Evolutionary conservation across 1,140 invertebrate genomes (phyloP), one percentile per base, ranked within the genome.

Genomic region (Neotoxoptera formosana): DNA sequence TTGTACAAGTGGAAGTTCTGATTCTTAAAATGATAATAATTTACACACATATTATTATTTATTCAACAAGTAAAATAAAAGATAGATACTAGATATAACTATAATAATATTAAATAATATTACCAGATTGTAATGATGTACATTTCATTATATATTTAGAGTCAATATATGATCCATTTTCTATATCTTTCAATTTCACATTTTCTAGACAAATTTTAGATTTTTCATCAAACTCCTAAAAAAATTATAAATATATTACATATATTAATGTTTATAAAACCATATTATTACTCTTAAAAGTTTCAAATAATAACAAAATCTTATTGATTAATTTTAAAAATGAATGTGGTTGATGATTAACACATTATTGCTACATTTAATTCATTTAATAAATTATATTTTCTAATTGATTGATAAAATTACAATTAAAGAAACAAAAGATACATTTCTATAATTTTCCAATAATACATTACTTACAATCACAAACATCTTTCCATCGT

Each of bases 191-290:
- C n/a, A 91, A 91, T 47, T 91, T 91, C 2, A 76, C 60, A 91
- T 91, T 91, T n/a, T 91, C 90, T 91, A 91, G 47, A 76, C 41
- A 76, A 47, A 45, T 34, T 47, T 47, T n/a, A 91, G 11, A 30
- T 21, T 14, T 91, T 76, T 76, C 60, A 76, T 67, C 60, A 47
- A 67, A n/a, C 45, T 91, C 90, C 90, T 91, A 76, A 41, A 45
- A 45, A 1, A 23, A 84, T 14, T 9, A 86, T 86, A 45, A 86
- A 30, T 86, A 45, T 30, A 30, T 25, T 30, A 47, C 47, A 45
- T 25, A n/a, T 25, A 6, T 14, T n/a, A n/a, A n/a, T n/a, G 30
- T 67, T 4, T n/a, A 3, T 83, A 83, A 41, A 23, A 41, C 9
- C 30, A 60, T 60, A 30, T 60, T 60, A 30, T 8, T 60, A 25